These are phyloP conservation scores for Xiphorhynchus elegans DNA, from an alignment of 2,113 vertebrate genomes.

Conservation along the genomic window DNA sequence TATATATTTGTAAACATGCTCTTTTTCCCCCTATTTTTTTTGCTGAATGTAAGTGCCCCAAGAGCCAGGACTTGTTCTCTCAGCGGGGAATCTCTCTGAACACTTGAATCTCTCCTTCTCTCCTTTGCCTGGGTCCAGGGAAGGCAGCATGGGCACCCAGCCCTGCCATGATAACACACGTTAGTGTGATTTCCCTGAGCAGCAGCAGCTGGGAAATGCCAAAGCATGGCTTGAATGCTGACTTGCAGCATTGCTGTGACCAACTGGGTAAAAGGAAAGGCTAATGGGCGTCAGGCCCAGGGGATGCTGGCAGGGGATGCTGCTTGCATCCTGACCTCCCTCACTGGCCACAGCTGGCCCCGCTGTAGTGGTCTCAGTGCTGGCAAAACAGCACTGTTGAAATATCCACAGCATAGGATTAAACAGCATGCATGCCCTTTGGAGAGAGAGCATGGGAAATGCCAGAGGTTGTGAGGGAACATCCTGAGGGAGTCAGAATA, in stretches of 20 bases:
- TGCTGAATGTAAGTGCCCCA: not conserved
- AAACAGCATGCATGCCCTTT: not conserved
- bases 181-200: not conserved
- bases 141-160: rapidly evolving
- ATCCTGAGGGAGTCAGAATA: not conserved
- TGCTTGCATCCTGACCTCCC: not conserved
- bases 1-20: not conserved
- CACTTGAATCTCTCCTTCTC: not conserved
- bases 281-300: not conserved
- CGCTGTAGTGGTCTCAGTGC: not conserved
- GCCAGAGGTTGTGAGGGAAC: not conserved
- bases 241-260: not conserved
- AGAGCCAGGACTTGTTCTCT: not conserved
- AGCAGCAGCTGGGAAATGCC: not conserved
- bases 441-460: not conserved
- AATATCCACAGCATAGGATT: not conserved
- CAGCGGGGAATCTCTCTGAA: rapidly evolving
- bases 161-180: not conserved
- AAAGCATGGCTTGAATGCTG: not conserved
- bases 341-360: not conserved
- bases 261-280: rapidly evolving
- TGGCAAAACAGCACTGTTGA: not conserved
- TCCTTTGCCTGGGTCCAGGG: not conserved
- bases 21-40: not conserved
- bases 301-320: not conserved